Conservation (phyloP, 92 coral and sea anemone genomes). For the Parazoanthus darwini region DNA sequence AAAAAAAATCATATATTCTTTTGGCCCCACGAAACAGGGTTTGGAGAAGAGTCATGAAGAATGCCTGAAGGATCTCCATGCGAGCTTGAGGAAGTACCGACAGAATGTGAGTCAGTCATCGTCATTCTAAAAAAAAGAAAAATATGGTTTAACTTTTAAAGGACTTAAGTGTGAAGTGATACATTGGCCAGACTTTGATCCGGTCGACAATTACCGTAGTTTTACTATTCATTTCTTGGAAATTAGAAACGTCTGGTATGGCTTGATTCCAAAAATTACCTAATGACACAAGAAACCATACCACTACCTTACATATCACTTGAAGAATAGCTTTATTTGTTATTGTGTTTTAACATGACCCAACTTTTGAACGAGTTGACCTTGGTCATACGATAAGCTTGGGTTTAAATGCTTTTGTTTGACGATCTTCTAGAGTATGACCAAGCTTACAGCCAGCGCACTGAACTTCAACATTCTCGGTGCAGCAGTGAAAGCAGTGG, state of each 20-base stretch:
- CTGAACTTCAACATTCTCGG: slow-evolving; percentile 84
- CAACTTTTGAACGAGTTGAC: neutral
- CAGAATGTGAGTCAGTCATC: slow-evolving; percentile 64
- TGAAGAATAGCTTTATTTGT: too few relatives aligned
- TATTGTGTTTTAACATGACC: neutral
- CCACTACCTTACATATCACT: too few relatives aligned
- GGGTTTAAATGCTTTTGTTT: neutral
- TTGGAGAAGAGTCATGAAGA: slow-evolving; percentile 52
- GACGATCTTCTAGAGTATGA: slow-evolving; percentile 62
- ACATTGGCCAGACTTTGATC: too few relatives aligned
- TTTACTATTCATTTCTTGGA: neutral
- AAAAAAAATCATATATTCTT: neutral
- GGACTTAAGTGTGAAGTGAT: too few relatives aligned
- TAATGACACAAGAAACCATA: too few relatives aligned
- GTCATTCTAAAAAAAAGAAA: neutral
- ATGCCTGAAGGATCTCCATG: slow-evolving; percentile 57
- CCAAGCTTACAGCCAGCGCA: slow-evolving; percentile 90
- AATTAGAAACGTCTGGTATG: too few relatives aligned
- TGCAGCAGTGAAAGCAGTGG: slow-evolving; percentile 83
- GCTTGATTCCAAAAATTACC: too few relatives aligned
- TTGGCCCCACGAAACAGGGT: neutral
- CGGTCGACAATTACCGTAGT: too few relatives aligned
- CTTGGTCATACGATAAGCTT: neutral
- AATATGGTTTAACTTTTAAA: neutral
- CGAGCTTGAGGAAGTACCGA: slow-evolving; percentile 56